Base-by-base conservation (phyloP, 2,888 invertebrate species). In the Anticlea derivata region DNA sequence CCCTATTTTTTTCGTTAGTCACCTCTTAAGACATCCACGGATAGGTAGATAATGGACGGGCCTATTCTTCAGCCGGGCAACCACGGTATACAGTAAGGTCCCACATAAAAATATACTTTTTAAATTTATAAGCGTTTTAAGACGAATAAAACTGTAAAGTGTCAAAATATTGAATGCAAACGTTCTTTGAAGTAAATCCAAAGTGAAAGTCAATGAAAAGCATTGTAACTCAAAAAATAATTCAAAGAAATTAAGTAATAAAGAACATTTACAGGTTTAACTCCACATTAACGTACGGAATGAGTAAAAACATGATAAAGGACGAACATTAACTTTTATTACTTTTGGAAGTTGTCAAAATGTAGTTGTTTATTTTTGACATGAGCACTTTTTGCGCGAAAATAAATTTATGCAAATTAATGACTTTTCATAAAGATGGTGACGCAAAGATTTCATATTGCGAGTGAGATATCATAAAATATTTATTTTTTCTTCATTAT, bases 211-310 rank as follows among this genome's bases (percentile, higher is more conserved):
- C 47, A 53, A 27, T 49, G 45, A 48, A 50, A 53, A 45, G 37
- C 37, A 50, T 46, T 33, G 38, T 37, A 52, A 37, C 34, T 47
- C 39, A 34, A 45, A 44, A 49, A 50, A 49, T 50, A 49, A 50
- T 54, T 54, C 40, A 58, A 58, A 47, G 51, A 50, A 60, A 62
- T 62, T 60, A 58, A 60, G 60, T 48, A 54, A 58, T 61, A 59
- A 61, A 59, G 23, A 41, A 54, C 37, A 53, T 59, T 52, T 26
- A 49, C 46, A 53, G 40, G 50, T 55, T 53, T 50, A 53, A 51
- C 39, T 50, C 41, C 45, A 29, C 59, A 55, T 57, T 50, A 59
- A 58, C 44, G 44, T 53, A 38, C 10, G 12, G 45, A 57, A 50
- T 54, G 59, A 61, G 51, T 51, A 40, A 59, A 57, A 41, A 53